Evolutionary conservation across 2,113 vertebrate species (phyloP).

Genomic region (Mormyrus lacerda): DNA sequence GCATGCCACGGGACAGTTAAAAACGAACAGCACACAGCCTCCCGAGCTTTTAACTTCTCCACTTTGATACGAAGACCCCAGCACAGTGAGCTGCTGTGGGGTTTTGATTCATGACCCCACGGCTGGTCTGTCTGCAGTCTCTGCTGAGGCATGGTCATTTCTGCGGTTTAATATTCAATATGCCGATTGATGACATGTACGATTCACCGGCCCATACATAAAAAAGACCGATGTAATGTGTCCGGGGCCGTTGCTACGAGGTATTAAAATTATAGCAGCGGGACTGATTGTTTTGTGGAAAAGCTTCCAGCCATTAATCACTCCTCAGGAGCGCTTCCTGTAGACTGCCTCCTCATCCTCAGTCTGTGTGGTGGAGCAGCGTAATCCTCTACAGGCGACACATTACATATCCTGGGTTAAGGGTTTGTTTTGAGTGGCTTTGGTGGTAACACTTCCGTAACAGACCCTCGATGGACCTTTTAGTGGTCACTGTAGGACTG

Average conservation of each 20-base stretch:
- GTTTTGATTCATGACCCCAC: not conserved
- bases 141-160: not conserved
- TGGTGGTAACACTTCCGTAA: not conserved
- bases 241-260: not conserved
- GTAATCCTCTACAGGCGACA: not conserved
- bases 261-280: not conserved
- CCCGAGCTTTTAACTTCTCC: not conserved
- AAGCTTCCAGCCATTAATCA: constrained; percentile 15
- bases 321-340: constrained; percentile 11
- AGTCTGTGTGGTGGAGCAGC: not conserved
- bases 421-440: not conserved
- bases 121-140: not conserved
- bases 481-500: not conserved
- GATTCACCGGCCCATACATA: constrained; percentile 13
- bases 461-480: not conserved
- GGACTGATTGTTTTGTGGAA: constrained; percentile 16
- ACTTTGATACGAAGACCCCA: not conserved
- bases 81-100: not conserved
- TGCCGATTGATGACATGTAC: not conserved
- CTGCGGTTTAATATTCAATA: not conserved
- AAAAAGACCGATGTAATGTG: constrained; percentile 11
- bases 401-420: not conserved
- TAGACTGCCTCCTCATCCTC: constrained; percentile 5
- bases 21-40: not conserved
- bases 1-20: not conserved